Base-by-base conservation (phyloP, 2,888 invertebrate species). In the Ferdinandea cuprea region DNA sequence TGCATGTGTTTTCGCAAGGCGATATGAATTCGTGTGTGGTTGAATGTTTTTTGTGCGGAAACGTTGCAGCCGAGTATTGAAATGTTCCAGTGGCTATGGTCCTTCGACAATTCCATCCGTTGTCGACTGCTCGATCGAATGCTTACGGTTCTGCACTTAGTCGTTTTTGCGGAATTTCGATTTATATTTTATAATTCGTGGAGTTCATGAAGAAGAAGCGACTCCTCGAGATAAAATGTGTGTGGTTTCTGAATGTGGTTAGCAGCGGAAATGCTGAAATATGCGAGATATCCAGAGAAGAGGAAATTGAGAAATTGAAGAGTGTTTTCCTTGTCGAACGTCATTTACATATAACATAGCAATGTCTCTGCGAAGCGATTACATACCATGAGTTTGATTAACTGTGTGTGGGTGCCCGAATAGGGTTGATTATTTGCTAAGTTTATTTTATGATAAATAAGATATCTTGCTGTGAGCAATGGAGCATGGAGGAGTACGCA, bases 231-330 rank as follows among this genome's bases (percentile, higher is more conserved):
- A 3, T 13, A 8, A 59, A 30, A 8, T 11, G 11, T 15, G 11
- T 37, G 25, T 25, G 66, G 21, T 42, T 71, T 28, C 42, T 37
- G 44, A 73, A 46, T 65, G 19, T 11, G 25, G 42, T 40, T 56
- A 30, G 9, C n/a, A 56, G n/a, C 40, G 58, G 44, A 52, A 68
- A 59, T 46, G 30, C 44, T 52, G 35, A 28, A 54, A 25, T 25
- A 21, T 61, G 44, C 59, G 19, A 28, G 52, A 32, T 46, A 59
- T 28, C 46, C 37, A 61, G 28, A 35, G 69, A 44, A 54, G 69
- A 69, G 44, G 76, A 76, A 69, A 69, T 76, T 76, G 69, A 69
- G 58, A 69, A 69, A 76, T 54, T 76, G 59, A 76, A 30, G 54
- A 30, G 37, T 21, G 9, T 54, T 52, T 44, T 37, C n/a, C 28